Base-by-base conservation (phyloP, 2,797 vertebrate species). In the Liasis olivaceus region DNA sequence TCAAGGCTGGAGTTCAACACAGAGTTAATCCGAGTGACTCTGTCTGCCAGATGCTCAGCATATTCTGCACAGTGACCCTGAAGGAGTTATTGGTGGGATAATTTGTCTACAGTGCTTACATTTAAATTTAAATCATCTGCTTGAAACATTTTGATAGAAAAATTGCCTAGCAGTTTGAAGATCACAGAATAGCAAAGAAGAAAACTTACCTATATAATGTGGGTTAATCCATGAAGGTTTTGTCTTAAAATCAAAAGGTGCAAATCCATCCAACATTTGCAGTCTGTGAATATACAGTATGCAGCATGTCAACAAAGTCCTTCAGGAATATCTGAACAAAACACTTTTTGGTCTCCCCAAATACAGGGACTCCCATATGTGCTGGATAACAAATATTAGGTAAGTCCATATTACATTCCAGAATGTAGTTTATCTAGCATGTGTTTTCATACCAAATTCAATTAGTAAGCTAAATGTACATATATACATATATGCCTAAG, bases 171-270 rank as follows among this genome's bases (percentile, higher is more conserved):
- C 24, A 42, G 4, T 47, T 64, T 13, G 51, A 92, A 93, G 87
- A 17, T 64, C 64, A 60, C 11, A 93, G 36, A 60, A 62, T 0
- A 58, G 22, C 20, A 63, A 81, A 42, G 91, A 92, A 91, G 2
- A 92, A 92, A 93, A n/a, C 85, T 92, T 98, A 99, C 98, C 98
- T 95, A 99, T 97, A 96, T 98, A 99, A 96, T 98, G 98, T 91
- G 98, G 98, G 92, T 98, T 98, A 96, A 98, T 97, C 98, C 98
- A 99, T 94, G 98, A 98, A 1, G 98, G 98, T 91, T 97, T 98
- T 91, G 98, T 98, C 94, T 98, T 99, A 97, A 98, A 99, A 97
- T 99, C 98, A 94, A 99, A 99, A 1, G 98, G 98, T 89, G 98
- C 98, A 96, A 98, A 97, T 94, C 98, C 97, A 97, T 99, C 98